A percentile compares a stretch with the other conserved stretches of the same genome.
Conservation (phyloP, 1,140 invertebrate species). For the Caenorhabditis latens region DNA sequence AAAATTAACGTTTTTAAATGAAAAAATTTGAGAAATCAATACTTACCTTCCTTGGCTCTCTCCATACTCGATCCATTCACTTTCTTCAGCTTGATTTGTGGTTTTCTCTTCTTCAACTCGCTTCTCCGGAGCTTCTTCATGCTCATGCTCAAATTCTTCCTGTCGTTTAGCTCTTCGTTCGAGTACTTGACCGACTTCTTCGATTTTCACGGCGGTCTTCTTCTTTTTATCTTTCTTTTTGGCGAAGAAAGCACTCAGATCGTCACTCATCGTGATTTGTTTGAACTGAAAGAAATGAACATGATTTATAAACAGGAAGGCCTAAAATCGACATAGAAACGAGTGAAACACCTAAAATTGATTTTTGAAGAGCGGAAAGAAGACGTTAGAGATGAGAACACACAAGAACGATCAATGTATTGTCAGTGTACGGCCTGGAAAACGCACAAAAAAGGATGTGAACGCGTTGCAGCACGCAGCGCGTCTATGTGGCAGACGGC, state of each 20-base stretch:
- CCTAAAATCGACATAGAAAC: slow-evolving; percentile 4
- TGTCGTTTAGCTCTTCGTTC: slow-evolving; percentile 58
- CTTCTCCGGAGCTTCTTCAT: slow-evolving; percentile 20
- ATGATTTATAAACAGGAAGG: not conserved
- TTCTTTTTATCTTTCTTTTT: slow-evolving; percentile 68
- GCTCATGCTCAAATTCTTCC: slow-evolving; percentile 61
- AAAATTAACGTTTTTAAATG: too few relatives aligned
- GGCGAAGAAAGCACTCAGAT: slow-evolving; percentile 65
- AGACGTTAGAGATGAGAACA: not conserved
- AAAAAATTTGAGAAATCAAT: too few relatives aligned
- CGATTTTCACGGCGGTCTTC: slow-evolving; percentile 64
- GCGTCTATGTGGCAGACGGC: not conserved
- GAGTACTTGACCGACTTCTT: slow-evolving; percentile 60
- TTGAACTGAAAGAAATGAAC: not conserved
- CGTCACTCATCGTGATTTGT: slow-evolving; percentile 62
- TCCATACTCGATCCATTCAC: slow-evolving; percentile 64
- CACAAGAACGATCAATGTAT: not conserved
- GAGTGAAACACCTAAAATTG: not conserved
- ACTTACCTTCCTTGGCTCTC: slow-evolving; percentile 14
- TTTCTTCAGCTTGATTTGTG: slow-evolving; percentile 33
- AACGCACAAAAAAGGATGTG: not conserved
- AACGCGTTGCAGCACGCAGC: slow-evolving; percentile 30
- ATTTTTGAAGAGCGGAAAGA: not conserved
- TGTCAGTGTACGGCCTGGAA: not conserved
- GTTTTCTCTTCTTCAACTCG: slow-evolving; percentile 48